These are phyloP conservation scores for Toxotes chatareus DNA, from an alignment of 2,113 vertebrate genomes.

Conservation along the genomic window DNA sequence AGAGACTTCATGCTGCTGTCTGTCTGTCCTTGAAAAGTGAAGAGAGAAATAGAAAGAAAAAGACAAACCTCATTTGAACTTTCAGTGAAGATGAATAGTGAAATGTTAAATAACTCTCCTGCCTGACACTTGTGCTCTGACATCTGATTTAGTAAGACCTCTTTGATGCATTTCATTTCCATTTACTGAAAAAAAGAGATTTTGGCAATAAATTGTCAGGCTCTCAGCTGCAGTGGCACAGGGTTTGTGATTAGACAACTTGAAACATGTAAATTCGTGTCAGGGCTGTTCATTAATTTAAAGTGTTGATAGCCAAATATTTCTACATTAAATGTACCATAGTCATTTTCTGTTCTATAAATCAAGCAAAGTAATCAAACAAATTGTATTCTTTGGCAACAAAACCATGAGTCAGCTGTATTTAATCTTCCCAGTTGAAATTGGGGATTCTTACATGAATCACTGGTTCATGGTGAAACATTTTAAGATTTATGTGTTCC, in stretches of 20 bases:
- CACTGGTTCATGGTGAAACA: neutral
- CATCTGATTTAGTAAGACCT: conserved; percentile 77
- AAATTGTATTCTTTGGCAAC: neutral
- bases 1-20: neutral
- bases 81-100: conserved; percentile 29
- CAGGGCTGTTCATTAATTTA: neutral
- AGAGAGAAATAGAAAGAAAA: neutral
- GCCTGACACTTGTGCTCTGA: conserved; percentile 53
- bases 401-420: neutral
- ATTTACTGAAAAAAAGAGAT: conserved; percentile 1
- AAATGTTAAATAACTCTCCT: conserved; percentile 37
- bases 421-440: neutral
- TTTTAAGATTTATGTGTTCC: neutral
- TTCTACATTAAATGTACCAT: neutral
- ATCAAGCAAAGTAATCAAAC: neutral
- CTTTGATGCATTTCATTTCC: conserved; percentile 62
- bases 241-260: neutral
- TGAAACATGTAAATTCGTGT: neutral
- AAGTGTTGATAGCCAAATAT: neutral
- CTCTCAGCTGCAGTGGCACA: neutral
- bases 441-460: neutral
- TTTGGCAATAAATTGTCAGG: neutral
- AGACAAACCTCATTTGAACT: conserved; percentile 18
- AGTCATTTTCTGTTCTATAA: neutral
- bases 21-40: conserved; percentile 35